Evolutionary conservation across 1,140 invertebrate genomes (phyloP), one percentile per base, ranked within the genome.

Genomic region (Dolichoris vasculosae): DNA sequence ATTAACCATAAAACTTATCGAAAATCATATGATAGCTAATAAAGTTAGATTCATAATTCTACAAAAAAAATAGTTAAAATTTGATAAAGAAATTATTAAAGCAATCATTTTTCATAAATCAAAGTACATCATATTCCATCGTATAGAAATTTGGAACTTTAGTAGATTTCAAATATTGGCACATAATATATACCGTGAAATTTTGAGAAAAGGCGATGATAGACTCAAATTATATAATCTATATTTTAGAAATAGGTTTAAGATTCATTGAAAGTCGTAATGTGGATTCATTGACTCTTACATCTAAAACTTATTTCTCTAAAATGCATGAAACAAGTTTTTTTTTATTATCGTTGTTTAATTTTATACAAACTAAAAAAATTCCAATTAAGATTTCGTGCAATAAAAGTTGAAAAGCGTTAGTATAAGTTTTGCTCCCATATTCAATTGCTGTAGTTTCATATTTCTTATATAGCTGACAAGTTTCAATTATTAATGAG

Each of bases 111-210:
- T 59, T 23, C 30, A 8, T 35, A 43, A 0, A 32, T 63, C 6
- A 13, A 32, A 32, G 7, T 40, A 48, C 46, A 48, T 63, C 35
- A 59, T 20, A 11, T 59, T 46, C 8, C 38, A 30, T 17, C 59
- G 79, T 71, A 64, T 40, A 35, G 32, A 55, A 78, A 84, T 84
- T 84, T 64, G 83, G 20, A 76, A 64, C 30, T 32, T 71, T 84
- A 71, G 83, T 32, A 15, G 59, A 75, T 82, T 73, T 48, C 17
- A 26, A 46, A 83, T 83, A 69, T 15, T 9, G 23, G 51, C 51
- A 35, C 26, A 76, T 83, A 46, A 84, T 63, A 78, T 83, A n/a
- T 11, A 11, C n/a, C 40, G 82, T 46, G 26, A 69, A 67, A 67
- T 69, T 69, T 69, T 35, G 1, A 38, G 13, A 64, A 17, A 20